These are phyloP conservation scores for Florisuga fusca DNA, from an alignment of 2,797 vertebrate species.

Conservation along the genomic window DNA sequence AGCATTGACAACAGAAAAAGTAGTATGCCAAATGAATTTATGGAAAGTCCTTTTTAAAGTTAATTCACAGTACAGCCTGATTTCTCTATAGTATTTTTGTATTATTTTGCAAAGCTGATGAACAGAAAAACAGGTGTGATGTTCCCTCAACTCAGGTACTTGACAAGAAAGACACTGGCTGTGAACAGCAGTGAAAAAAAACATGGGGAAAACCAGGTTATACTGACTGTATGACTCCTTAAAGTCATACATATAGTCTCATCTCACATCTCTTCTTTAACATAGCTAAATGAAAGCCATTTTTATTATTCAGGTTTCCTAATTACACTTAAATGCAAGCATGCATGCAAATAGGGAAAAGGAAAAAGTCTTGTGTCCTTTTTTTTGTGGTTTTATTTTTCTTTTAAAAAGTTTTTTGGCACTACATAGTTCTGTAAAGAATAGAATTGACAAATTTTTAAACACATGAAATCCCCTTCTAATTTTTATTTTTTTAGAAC, in stretches of 20 bases:
- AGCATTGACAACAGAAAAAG: neutral
- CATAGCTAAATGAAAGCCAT: neutral
- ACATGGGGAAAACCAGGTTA: neutral
- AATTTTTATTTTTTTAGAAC: slow-evolving; percentile 89
- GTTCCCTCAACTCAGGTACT: neutral
- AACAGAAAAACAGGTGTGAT: neutral
- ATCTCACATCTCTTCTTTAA: neutral
- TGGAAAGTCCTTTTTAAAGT: neutral
- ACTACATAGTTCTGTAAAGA: slow-evolving; percentile 91
- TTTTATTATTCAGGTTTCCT: neutral
- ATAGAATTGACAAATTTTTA: slow-evolving; percentile 88
- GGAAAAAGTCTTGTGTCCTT: slow-evolving; percentile 60
- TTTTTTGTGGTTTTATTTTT: slow-evolving; percentile 80
- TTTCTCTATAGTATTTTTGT: neutral
- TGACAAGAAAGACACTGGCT: neutral
- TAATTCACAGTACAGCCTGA: neutral
- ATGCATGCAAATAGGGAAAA: slow-evolving; percentile 65
- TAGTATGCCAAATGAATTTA: neutral
- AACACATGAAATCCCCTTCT: slow-evolving; percentile 93
- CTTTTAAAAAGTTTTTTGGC: slow-evolving; percentile 88
- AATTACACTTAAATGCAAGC: slow-evolving; percentile 39
- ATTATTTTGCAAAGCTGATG: neutral
- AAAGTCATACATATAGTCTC: neutral
- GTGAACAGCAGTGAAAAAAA: neutral
- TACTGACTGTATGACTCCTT: neutral